Base-by-base conservation (phyloP, 2,797 vertebrate species). In the Siniperca undulata region DNA sequence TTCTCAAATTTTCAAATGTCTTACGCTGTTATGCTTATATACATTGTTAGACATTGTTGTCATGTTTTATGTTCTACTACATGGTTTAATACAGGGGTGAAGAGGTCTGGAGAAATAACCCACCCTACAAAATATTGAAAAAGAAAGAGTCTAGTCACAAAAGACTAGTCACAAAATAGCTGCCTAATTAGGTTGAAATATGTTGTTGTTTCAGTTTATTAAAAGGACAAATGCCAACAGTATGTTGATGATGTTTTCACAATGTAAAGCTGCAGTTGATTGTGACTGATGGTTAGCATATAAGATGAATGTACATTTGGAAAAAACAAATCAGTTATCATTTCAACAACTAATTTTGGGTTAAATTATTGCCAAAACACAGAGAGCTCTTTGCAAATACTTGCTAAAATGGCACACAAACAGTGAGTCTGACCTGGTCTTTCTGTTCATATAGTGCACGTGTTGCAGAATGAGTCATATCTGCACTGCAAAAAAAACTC, bases 391-490 rank as follows among this genome's bases (percentile, higher is more conserved):
- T 38, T 38, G 42, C 20, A 77, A 70, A 73, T 8, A 42, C 36
- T 53, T 13, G 7, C 13, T 60, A 17, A 69, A 61, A 52, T 58
- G 17, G 5, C 7, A 62, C 0, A 9, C 19, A 52, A 52, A 44
- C 40, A 24, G 10, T 36, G 4, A 53, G 46, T 71, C 55, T 3
- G 5, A 27, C 17, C 6, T 30, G 1, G 2, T 58, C 22, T 58
- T 2, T n/a, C 19, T 38, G 19, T 70, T 50, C 20, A 60, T 22
- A 30, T 4, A 30, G 36, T 34, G 40, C 62, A 68, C 7, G 4
- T 73, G 65, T 55, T 7, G n/a, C 46, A 60, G 61, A 68, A 65
- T 65, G 52, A 72, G 56, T 66, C 66, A 50, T 11, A 62, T 75
- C 11, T 68, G 40, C 1, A 3, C 8, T 27, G 30, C 4, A 12